These are phyloP conservation scores for Mormoops blainvillei DNA, from an alignment of 2,113 vertebrate genomes.

Conservation along the genomic window DNA sequence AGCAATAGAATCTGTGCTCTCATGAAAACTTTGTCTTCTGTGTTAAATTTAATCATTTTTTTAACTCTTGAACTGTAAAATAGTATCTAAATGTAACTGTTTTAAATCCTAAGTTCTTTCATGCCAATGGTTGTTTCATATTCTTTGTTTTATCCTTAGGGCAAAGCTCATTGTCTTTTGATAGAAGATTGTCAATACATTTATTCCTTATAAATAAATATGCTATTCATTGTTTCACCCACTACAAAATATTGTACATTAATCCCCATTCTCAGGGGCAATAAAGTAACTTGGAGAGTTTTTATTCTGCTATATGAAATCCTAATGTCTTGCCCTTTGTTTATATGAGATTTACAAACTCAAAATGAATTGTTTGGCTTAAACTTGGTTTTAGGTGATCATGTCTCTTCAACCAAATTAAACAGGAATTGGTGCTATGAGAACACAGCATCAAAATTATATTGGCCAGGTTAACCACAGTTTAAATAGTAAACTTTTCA, in stretches of 20 bases:
- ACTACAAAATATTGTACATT: neutral
- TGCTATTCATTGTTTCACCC: neutral
- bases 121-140: neutral
- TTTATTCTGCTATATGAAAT: neutral
- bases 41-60: neutral
- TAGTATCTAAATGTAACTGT: neutral
- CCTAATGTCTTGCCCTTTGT: neutral
- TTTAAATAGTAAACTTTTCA: neutral
- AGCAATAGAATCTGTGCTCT: neutral
- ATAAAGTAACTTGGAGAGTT: neutral
- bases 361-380: neutral
- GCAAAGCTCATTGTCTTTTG: neutral
- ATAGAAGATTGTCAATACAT: neutral
- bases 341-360: neutral
- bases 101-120: neutral
- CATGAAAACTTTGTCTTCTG: neutral
- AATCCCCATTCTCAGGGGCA: neutral
- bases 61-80: neutral
- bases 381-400: neutral
- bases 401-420: neutral
- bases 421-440: neutral
- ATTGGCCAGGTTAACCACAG: neutral
- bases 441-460: neutral
- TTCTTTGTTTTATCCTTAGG: neutral
- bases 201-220: constrained; percentile 12